Evolutionary conservation across 1,140 invertebrate genomes (phyloP), one percentile per base, ranked within the genome.

Genomic region (Oncopeltus fasciatus): DNA sequence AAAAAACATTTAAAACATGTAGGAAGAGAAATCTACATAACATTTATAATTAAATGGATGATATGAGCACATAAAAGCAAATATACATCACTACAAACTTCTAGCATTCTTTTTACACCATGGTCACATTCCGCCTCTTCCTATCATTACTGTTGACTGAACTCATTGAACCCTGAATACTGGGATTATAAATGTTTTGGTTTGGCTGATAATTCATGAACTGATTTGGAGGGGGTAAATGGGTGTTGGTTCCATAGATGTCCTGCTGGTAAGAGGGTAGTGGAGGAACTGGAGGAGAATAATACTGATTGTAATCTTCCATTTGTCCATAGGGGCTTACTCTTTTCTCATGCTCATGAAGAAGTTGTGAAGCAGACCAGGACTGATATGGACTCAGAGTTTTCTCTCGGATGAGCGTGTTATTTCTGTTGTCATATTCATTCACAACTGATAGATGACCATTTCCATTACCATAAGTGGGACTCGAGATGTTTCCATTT

Each of bases 331-430:
- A 68, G 0, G 79, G 78, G 65, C 76, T 78, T 43, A 75, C 75
- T 33, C 79, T 71, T 27, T 77, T 72, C 68, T 82, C 80, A 64
- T 82, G 80, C 68, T 81, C 80, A 65, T 79, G 76, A 2, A 82
- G 69, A 9, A 82, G 69, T 68, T 81, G 78, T 11, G 76, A 78
- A 3, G 80, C 80, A 27, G 77, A 77, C 80, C 80, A 81, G 1
- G 76, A 78, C 62, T 80, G 78, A 65, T 76, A 77, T 3, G 78
- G 77, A 62, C 75, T 78, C 18, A 79, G 69, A 12, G 75, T 74
- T 26, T 74, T 72, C 9, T 73, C 74, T 46, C 74, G 63, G 21
- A 72, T 70, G 20, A 76, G 67, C 0, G 74, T 74, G 26, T 71
- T 73, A 47, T 57, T 64, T 63, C 51, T 62, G 53, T 49, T 66